phyloP scores from a whole-genome alignment of 2,888 invertebrate genomes.

The Gasteruption jaculator region DNA sequence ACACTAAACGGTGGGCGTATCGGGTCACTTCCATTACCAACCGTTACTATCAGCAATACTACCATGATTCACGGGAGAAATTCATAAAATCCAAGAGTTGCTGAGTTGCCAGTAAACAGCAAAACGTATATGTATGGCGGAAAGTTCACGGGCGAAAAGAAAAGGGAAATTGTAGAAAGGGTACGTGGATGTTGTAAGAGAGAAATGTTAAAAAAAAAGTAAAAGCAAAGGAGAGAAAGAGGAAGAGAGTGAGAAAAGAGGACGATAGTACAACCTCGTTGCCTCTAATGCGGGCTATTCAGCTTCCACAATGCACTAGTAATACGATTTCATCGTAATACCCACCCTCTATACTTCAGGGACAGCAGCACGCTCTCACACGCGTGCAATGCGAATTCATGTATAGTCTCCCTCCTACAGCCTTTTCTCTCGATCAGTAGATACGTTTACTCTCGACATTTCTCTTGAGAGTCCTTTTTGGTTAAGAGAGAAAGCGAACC shows the following conservation, averaged over 20 bases:
- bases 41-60: too few species aligned
- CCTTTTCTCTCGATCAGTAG: background rate
- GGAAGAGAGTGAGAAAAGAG: conserved; percentile 17
- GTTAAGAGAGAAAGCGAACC: too few species aligned
- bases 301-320: conserved; percentile 48
- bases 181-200: conserved; percentile 10
- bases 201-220: conserved; percentile 8
- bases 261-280: conserved; percentile 41
- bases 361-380: conserved; percentile 15
- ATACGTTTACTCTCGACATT: background rate
- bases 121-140: too few species aligned
- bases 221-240: conserved; percentile 22
- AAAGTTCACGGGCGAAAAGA: conserved; percentile 22
- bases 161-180: too few species aligned
- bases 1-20: too few species aligned
- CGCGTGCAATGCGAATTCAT: conserved; percentile 21
- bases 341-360: conserved; percentile 22
- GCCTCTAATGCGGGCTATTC: conserved; percentile 49
- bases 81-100: conserved; percentile 30
- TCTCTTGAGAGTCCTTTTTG: too few species aligned
- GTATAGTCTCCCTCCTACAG: conserved; percentile 11
- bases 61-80: too few species aligned
- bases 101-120: conserved; percentile 30
- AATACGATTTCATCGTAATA: conserved; percentile 45
- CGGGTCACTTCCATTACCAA: too few species aligned